Percentiles rank a stretch among this genome's conserved stretches.
Conservation (phyloP, 2,797 vertebrate genomes). For the Podarcis siculus region DNA sequence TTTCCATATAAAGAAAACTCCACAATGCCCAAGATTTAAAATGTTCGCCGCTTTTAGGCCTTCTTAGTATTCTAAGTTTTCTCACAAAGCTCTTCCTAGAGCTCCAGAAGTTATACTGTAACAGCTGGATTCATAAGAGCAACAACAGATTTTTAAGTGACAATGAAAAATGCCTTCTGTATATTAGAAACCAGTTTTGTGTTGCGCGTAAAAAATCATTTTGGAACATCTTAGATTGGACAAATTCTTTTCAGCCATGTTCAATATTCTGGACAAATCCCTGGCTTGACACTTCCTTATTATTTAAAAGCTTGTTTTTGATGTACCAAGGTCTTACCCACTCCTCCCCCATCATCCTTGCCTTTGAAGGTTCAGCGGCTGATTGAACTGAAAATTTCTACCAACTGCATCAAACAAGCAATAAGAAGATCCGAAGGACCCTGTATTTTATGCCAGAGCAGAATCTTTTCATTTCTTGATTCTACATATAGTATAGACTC, state of each 20-base stretch:
- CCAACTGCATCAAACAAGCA: conserved; percentile 61
- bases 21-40: conserved; percentile 50
- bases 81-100: not conserved
- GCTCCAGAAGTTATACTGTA: not conserved
- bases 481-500: conserved; percentile 32
- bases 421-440: conserved; percentile 59
- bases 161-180: conserved; percentile 47
- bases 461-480: not conserved
- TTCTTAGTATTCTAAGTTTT: conserved; percentile 44
- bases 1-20: conserved; percentile 37
- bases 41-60: conserved; percentile 33
- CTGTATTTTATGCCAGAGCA: conserved; percentile 40
- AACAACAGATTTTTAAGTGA: conserved; percentile 50
- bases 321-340: conserved; percentile 66
- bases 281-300: conserved; percentile 65
- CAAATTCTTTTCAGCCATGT: conserved; percentile 17
- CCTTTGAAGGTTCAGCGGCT: conserved; percentile 68
- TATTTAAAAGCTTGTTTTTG: conserved; percentile 73
- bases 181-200: conserved; percentile 55
- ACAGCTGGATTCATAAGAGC: conserved; percentile 48
- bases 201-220: conserved; percentile 61
- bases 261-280: conserved; percentile 62
- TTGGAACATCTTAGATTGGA: conserved; percentile 56
- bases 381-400: conserved; percentile 71
- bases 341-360: conserved; percentile 56